Conservation (phyloP, 2,888 invertebrate species). For the Tortricodes alternella region DNA sequence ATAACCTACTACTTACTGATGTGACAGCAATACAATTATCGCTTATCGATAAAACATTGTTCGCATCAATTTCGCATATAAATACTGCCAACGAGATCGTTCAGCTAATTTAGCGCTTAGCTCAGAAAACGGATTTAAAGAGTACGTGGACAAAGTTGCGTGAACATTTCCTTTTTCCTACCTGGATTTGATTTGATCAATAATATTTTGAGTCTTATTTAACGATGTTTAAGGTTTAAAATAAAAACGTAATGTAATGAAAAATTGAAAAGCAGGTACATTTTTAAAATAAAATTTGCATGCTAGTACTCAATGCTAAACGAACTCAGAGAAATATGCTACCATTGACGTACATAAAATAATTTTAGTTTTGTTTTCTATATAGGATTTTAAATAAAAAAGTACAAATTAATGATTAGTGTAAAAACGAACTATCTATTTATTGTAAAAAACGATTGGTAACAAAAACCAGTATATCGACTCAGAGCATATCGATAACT, state of each 20-base stretch:
- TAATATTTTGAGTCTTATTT: no score
- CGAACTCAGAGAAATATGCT: slow-evolving; percentile 3
- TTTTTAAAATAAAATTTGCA: no score
- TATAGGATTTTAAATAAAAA: no score
- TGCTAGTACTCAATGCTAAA: neutral
- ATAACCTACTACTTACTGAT: slow-evolving; percentile 29
- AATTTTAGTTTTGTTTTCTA: no score
- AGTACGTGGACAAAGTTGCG: no score
- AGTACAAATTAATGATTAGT: no score
- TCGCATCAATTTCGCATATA: slow-evolving; percentile 51
- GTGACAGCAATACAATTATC: neutral
- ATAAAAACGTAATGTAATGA: no score
- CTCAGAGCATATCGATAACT: slow-evolving; percentile 3
- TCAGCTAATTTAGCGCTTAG: slow-evolving; percentile 13
- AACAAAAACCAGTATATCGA: neutral
- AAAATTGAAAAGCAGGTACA: no score
- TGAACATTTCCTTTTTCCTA: no score
- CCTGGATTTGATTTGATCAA: no score
- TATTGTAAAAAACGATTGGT: slow-evolving; percentile 19
- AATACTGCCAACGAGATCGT: slow-evolving; percentile 73
- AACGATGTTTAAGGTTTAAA: no score
- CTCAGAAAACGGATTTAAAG: no score
- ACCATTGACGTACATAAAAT: neutral
- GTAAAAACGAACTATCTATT: neutral
- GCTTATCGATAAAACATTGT: slow-evolving; percentile 33